Evolutionary conservation across 37 sponge, comb jelly and placozoan species (phyloP).

Genomic region (Mnemiopsis leidyi): DNA sequence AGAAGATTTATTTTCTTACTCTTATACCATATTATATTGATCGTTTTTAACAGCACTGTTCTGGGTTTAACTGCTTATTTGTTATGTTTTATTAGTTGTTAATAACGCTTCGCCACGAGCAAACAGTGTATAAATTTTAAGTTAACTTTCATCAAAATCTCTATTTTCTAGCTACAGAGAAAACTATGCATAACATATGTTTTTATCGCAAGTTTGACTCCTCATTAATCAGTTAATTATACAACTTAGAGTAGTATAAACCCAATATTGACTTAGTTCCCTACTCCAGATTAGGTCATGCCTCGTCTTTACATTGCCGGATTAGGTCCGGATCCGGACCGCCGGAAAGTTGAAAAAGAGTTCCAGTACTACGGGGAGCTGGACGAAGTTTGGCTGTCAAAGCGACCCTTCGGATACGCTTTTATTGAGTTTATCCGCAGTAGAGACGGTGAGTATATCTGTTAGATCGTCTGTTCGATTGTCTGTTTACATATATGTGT

Average conservation of each 20-base stretch:
- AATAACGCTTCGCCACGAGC: neutral
- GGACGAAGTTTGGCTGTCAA: conserved; percentile 60
- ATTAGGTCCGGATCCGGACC: conserved; percentile 52
- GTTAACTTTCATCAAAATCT: no score
- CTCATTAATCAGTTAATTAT: no score
- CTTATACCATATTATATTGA: neutral
- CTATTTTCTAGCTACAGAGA: no score
- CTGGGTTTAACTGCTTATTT: neutral
- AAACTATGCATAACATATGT: no score
- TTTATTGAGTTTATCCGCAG: conserved; percentile 43
- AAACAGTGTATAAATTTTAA: no score
- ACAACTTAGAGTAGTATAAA: no score
- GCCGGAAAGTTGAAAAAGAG: conserved; percentile 58
- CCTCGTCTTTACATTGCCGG: conserved; percentile 43
- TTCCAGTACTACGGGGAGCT: conserved; percentile 64
- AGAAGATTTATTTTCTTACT: conserved; percentile 11
- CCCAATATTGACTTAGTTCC: no score
- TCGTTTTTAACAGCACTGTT: neutral
- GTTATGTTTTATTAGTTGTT: neutral
- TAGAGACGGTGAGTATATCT: conserved; percentile 5
- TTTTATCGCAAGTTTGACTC: no score
- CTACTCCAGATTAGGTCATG: no score
- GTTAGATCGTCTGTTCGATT: no score
- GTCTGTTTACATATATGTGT: no score
- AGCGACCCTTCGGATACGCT: conserved; percentile 62